Evolutionary conservation across 2,797 vertebrate genomes (phyloP), one percentile per base, ranked within the genome.

Genomic region (Anableps anableps): DNA sequence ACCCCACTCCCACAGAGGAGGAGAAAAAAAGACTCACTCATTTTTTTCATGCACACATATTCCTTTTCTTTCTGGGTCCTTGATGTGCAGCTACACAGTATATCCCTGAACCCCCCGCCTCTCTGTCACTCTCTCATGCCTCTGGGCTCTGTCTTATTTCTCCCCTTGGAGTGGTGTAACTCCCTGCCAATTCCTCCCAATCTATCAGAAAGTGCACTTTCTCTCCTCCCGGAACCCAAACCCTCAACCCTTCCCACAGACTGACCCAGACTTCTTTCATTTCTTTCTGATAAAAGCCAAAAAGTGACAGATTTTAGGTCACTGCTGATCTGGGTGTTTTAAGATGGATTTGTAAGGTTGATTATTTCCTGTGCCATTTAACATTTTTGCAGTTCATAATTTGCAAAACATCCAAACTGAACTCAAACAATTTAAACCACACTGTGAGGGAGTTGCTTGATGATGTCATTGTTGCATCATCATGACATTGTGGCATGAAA

Each of bases 121-220:
- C n/a, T 6, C 29, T 26, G 53, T 62, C 84, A 26, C 43, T 75
- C 81, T 86, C 75, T 64, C 74, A 72, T 82, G 87, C 82, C 88
- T 90, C 80, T 51, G 82, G 86, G 89, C 84, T 5, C 83, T 88
- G 72, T 80, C 77, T 91, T 77, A 80, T 85, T 81, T 70, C 77
- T 85, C 89, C 89, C 80, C 26, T 7, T 82, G 86, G 88, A 90
- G 85, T 90, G 85, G 58, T 87, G 89, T 82, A 93, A 93, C 89
- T 91, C 86, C 62, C 84, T 88, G 89, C 89, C 93, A 92, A 90
- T 89, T 90, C 83, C 68, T 74, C 82, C 81, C 88, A 88, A 87
- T 92, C 86, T 84, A 88, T 89, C 90, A 90, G 83, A 77, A 76
- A 83, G 60, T 80, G 53, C 53, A 4, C 72, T 79, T 71, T 64